Percentiles rank a stretch among this genome's conserved stretches.
phyloP scores from a whole-genome alignment of 2,888 invertebrate species.

The Scelioninae gen. 1 region DNA sequence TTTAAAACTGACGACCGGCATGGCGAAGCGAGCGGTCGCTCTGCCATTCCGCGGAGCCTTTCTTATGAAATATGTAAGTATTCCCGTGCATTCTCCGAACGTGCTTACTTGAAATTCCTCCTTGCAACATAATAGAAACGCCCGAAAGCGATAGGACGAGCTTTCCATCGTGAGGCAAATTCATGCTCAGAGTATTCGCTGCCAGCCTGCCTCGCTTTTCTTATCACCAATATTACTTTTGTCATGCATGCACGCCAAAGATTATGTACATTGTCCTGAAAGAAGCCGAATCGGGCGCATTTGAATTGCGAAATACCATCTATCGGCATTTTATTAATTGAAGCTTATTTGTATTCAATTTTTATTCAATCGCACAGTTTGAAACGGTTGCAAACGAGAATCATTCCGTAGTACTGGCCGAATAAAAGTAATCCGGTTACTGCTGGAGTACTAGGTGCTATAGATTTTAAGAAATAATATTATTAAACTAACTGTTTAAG shows the following conservation, averaged over 20 bases:
- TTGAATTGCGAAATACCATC: constrained; percentile 32
- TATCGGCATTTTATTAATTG: constrained; percentile 34
- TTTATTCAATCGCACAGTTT: constrained; percentile 3
- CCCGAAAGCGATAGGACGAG: constrained; percentile 68
- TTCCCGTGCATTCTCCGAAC: constrained; percentile 69
- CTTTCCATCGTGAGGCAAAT: constrained; percentile 66
- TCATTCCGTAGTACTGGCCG: neutral
- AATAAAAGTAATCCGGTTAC: too few species aligned
- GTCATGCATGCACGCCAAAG: constrained; percentile 60
- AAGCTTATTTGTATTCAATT: constrained; percentile 13
- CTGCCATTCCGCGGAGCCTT: constrained; percentile 37
- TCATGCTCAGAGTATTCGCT: constrained; percentile 59
- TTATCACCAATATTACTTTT: constrained; percentile 69
- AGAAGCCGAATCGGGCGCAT: constrained; percentile 36
- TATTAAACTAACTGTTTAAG: too few species aligned
- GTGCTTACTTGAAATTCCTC: constrained; percentile 73
- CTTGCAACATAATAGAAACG: constrained; percentile 67
- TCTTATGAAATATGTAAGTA: constrained; percentile 74
- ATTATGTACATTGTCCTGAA: constrained; percentile 58
- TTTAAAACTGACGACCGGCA: constrained; percentile 60
- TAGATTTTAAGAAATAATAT: too few species aligned
- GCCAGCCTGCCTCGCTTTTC: constrained; percentile 50
- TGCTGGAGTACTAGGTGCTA: too few species aligned
- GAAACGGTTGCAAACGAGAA: neutral
- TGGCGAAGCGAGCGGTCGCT: constrained; percentile 18